Conservation (phyloP, 2,113 vertebrate species). For the Spermophilus dauricus region DNA sequence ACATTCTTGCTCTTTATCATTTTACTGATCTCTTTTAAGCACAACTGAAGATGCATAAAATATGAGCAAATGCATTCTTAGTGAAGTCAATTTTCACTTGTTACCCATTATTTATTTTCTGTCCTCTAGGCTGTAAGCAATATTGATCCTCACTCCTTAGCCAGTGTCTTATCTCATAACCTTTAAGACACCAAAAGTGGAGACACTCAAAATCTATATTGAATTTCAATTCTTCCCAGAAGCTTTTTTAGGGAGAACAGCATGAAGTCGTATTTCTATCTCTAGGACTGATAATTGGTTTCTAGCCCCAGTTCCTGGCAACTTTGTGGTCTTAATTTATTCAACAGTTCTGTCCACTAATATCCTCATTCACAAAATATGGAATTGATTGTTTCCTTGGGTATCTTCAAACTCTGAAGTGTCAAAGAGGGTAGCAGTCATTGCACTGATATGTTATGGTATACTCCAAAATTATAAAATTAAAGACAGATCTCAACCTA, state of each 20-base stretch:
- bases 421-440: not conserved
- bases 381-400: not conserved
- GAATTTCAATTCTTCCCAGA: conserved; percentile 69
- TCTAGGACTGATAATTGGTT: conserved; percentile 28
- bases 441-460: not conserved
- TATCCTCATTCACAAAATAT: not conserved
- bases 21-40: conserved; percentile 28
- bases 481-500: not conserved
- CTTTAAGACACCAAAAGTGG: conserved; percentile 67
- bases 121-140: conserved; percentile 24
- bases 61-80: not conserved
- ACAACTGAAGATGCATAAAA: conserved; percentile 29
- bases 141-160: conserved; percentile 57
- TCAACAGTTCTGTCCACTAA: not conserved
- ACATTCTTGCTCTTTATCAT: conserved; percentile 10
- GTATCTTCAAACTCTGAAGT: conserved; percentile 1
- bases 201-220: conserved; percentile 66
- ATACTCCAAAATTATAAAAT: not conserved
- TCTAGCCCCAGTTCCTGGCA: not conserved
- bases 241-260: conserved; percentile 46
- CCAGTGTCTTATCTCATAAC: conserved; percentile 75
- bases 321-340: not conserved
- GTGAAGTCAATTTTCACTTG: conserved; percentile 28
- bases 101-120: conserved; percentile 64
- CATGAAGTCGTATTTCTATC: not conserved